Evolutionary conservation across 1,140 invertebrate genomes (phyloP), one percentile per base, ranked within the genome.

Genomic region (Pseudomyrmex concolor): DNA sequence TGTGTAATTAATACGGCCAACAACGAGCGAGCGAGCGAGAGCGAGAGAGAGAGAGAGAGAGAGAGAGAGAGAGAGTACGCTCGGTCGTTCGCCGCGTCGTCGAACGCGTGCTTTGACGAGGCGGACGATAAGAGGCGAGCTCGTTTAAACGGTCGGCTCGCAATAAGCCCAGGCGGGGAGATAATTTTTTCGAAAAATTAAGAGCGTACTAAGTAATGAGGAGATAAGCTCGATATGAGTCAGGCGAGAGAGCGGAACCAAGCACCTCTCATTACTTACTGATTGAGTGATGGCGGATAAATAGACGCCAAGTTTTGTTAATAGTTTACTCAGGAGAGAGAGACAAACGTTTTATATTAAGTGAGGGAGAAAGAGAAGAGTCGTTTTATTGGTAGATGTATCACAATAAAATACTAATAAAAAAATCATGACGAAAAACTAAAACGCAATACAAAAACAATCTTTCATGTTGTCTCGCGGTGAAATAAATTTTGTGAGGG

Each of bases 1-100:
- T 70, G 66, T 80, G 66, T 80, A 80, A 80, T 70, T 80, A 70
- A 80, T 80, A 80, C 43, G 55, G 66, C 7, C 76, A 19, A 78
- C 54, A 48, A 70, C 34, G 34, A 34, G 25, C 4, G 25, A 34
- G 25, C 0, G 22, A 25, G 22, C 1, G 22, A 22, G 22, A 22
- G 22, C 1, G n/a, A n/a, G n/a, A n/a, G n/a, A n/a, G n/a, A n/a
- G n/a, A n/a, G n/a, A n/a, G n/a, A n/a, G n/a, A n/a, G n/a, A n/a
- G n/a, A n/a, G n/a, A n/a, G n/a, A n/a, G 25, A 25, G 25, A 25
- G 25, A 25, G 43, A 68, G 17, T 48, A 17, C 13, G 63, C 15
- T 77, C 74, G 74, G 50, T 55, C 50, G 5, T 22, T 43, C 45
- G 60, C 3, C 19, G 1, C n/a, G 54, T 7, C 25, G 34, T 43